These are phyloP conservation scores for Emys orbicularis DNA, from an alignment of 2,797 vertebrate genomes.

Conservation along the genomic window DNA sequence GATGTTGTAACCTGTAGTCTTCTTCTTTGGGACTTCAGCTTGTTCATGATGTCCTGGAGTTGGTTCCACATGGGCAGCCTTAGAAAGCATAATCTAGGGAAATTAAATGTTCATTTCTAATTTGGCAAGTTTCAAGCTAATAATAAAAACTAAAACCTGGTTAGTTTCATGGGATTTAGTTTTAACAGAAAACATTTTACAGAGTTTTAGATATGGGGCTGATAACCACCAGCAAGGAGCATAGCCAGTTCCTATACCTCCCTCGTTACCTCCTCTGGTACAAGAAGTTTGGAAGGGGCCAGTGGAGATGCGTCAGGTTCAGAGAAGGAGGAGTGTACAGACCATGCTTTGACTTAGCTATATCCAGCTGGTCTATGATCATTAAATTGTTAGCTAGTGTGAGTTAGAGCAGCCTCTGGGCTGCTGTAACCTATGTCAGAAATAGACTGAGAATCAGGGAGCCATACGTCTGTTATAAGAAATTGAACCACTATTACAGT, in stretches of 20 bases:
- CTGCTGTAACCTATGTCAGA: not conserved
- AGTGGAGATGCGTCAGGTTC: not conserved
- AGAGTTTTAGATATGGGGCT: not conserved
- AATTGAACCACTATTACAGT: not conserved
- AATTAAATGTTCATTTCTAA: slow-evolving; percentile 20
- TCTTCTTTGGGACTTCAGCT: not conserved
- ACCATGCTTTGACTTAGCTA: not conserved
- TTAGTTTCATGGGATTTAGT: not conserved
- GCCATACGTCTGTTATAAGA: not conserved
- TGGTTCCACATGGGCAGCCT: not conserved
- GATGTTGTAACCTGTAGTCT: not conserved
- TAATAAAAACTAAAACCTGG: not conserved
- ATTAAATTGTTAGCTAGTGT: not conserved
- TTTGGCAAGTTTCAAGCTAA: slow-evolving; percentile 29
- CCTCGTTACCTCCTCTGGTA: accelerated
- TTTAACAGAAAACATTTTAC: not conserved
- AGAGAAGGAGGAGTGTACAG: not conserved
- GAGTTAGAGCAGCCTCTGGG: too few relatives aligned
- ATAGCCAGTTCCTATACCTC: accelerated
- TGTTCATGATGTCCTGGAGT: not conserved
- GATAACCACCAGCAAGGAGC: not conserved
- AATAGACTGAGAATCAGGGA: not conserved
- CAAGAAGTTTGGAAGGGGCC: accelerated
- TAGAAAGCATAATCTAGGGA: not conserved
- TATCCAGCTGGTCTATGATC: not conserved